phyloP scores from a whole-genome alignment of 2,797 vertebrate genomes.

The Gallinago stenura region DNA sequence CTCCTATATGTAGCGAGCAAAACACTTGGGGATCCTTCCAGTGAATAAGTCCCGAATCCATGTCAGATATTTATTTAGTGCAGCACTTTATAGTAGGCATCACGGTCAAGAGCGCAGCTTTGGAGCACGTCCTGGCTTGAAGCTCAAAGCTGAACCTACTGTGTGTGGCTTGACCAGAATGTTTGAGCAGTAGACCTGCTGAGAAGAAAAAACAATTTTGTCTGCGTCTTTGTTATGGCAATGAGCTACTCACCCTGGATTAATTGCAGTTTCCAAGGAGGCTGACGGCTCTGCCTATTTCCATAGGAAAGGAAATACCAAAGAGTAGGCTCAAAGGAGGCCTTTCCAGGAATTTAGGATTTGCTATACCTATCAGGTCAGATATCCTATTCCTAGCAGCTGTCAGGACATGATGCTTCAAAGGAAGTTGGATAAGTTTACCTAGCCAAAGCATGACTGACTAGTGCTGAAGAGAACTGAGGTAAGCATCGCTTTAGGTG shows the following conservation, averaged over 20 bases:
- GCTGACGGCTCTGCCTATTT: conserved; percentile 26
- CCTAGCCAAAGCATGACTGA: not conserved
- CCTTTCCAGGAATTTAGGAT: conserved; percentile 35
- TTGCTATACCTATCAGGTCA: conserved; percentile 34
- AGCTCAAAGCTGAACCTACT: not conserved
- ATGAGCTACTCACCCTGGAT: not conserved
- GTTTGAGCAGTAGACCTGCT: not conserved
- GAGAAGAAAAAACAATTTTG: not conserved
- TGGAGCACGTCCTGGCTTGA: not conserved
- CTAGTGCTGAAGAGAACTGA: conserved; percentile 31
- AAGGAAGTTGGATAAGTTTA: conserved; percentile 55
- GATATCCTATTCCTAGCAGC: conserved; percentile 61
- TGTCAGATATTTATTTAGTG: conserved; percentile 26
- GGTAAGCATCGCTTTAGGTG: not conserved
- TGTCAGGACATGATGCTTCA: conserved; percentile 50
- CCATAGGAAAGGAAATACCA: conserved; percentile 54
- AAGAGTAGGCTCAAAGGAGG: not conserved
- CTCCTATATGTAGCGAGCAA: conserved; percentile 55
- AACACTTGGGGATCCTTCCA: conserved; percentile 48
- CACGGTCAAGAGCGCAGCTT: not conserved
- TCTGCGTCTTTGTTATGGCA: conserved; percentile 11
- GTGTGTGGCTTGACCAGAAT: not conserved
- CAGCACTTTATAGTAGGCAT: not conserved
- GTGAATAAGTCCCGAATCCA: not conserved
- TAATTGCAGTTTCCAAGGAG: conserved; percentile 31